These are phyloP conservation scores for Percina caprodes DNA, from an alignment of 2,113 vertebrate genomes.

Conservation along the genomic window DNA sequence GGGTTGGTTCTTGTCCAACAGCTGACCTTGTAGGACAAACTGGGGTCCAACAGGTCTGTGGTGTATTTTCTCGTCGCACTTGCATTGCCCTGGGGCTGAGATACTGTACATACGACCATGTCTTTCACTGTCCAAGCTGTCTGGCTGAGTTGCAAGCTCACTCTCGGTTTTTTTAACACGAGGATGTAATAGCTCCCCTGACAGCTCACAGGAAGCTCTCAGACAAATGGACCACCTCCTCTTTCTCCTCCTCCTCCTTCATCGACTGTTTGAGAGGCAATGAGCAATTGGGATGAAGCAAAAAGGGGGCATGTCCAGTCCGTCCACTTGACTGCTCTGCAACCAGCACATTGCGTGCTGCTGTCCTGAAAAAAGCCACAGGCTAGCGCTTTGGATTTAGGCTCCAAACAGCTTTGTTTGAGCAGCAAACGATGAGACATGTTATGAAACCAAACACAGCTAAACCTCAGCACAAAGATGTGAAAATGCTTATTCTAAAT, in stretches of 20 bases:
- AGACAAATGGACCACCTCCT: slow-evolving; percentile 58
- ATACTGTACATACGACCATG: slow-evolving; percentile 39
- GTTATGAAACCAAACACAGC: slow-evolving; percentile 29
- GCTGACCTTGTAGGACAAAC: slow-evolving; percentile 63
- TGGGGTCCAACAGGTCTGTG: slow-evolving; percentile 42
- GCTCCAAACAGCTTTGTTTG: slow-evolving; percentile 59
- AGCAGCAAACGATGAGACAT: slow-evolving; percentile 37
- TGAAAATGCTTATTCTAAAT: slow-evolving; percentile 14
- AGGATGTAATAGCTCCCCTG: slow-evolving; percentile 53
- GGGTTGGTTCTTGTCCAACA: slow-evolving; percentile 35
- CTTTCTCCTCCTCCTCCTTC: slow-evolving; percentile 18
- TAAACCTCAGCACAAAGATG: neutral
- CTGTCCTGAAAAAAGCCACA: slow-evolving; percentile 59
- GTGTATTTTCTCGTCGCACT: slow-evolving; percentile 42
- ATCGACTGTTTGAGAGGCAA: slow-evolving; percentile 47
- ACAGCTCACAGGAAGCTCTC: slow-evolving; percentile 44
- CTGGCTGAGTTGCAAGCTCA: slow-evolving; percentile 14
- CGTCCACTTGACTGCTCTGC: slow-evolving; percentile 64
- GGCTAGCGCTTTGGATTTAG: slow-evolving; percentile 61
- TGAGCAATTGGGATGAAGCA: slow-evolving; percentile 65
- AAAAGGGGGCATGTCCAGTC: slow-evolving; percentile 67
- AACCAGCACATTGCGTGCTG: slow-evolving; percentile 74
- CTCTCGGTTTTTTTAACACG: slow-evolving; percentile 53
- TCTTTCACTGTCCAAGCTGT: slow-evolving; percentile 34
- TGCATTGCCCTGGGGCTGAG: slow-evolving; percentile 48